A percentile compares a stretch with the other conserved stretches of the same genome.
phyloP scores from a whole-genome alignment of 2,888 invertebrate genomes.

The Lepeophtheirus nordmannii region DNA sequence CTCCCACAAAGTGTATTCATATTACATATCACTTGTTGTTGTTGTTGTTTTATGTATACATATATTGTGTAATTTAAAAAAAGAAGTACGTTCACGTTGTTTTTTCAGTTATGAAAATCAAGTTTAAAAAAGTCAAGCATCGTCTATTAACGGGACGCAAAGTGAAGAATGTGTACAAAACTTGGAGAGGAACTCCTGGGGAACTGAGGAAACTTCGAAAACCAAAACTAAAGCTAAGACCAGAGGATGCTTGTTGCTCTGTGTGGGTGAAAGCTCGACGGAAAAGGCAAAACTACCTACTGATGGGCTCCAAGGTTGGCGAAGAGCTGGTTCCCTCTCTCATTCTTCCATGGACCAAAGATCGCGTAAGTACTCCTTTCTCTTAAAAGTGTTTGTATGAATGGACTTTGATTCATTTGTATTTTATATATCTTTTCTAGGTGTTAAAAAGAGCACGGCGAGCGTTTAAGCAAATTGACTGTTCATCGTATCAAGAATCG shows the following conservation, averaged over 20 bases:
- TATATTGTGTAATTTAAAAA: too few relatives aligned
- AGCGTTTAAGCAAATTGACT: slow-evolving; percentile 36
- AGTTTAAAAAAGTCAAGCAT: slow-evolving; percentile 5
- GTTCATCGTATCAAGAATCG: slow-evolving; percentile 29
- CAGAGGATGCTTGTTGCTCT: slow-evolving; percentile 35
- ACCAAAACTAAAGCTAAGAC: slow-evolving; percentile 32
- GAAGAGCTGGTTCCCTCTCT: slow-evolving; percentile 34
- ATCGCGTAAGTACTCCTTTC: slow-evolving; percentile 31
- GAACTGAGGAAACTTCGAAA: slow-evolving; percentile 31
- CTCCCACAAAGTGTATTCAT: neutral
- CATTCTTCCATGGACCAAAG: slow-evolving; percentile 37
- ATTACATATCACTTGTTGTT: neutral
- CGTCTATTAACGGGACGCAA: neutral
- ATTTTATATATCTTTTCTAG: slow-evolving; percentile 29
- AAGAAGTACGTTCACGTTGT: neutral
- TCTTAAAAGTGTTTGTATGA: neutral
- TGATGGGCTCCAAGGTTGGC: slow-evolving; percentile 33
- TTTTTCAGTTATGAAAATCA: slow-evolving; percentile 14
- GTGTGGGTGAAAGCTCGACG: slow-evolving; percentile 30
- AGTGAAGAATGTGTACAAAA: slow-evolving; percentile 14
- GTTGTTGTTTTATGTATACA: too few relatives aligned
- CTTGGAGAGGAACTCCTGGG: slow-evolving; percentile 16
- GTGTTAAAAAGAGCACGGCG: slow-evolving; percentile 35
- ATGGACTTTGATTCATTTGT: too few relatives aligned
- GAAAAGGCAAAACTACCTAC: slow-evolving; percentile 32